A percentile compares a stretch with the other conserved stretches of the same genome.
These are phyloP conservation scores for Antheraea yamamai DNA, from an alignment of 2,888 invertebrate species.

Conservation along the genomic window DNA sequence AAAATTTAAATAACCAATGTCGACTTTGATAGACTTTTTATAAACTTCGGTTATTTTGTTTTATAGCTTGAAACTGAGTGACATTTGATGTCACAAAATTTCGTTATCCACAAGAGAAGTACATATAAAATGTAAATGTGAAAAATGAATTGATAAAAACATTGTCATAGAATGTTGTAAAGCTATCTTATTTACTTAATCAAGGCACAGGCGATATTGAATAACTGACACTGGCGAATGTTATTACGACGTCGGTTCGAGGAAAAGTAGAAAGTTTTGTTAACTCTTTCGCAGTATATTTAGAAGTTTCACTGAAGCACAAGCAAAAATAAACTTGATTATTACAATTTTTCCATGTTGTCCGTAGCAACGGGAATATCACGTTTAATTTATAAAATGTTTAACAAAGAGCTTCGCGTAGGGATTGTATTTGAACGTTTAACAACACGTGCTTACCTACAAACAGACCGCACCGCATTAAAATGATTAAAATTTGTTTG, in stretches of 20 bases:
- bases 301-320: background rate
- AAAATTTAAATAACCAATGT: background rate
- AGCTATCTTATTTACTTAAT: too few species aligned
- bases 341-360: background rate
- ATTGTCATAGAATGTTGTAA: too few species aligned
- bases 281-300: background rate
- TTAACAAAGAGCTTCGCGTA: background rate
- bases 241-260: background rate
- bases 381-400: background rate
- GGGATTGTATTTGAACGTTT: background rate
- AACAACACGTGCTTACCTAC: background rate
- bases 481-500: background rate
- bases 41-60: background rate
- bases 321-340: background rate
- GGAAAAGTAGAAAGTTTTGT: background rate
- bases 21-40: background rate
- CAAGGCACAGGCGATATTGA: too few species aligned
- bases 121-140: too few species aligned
- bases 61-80: background rate
- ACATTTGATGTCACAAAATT: background rate
- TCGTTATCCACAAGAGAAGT: background rate
- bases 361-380: background rate
- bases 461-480: background rate
- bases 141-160: too few species aligned
- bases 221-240: background rate